A percentile compares a stretch with the other conserved stretches of the same genome.
Evolutionary conservation across 2,888 invertebrate genomes (phyloP).

Genomic region (Drosophila prolongata): DNA sequence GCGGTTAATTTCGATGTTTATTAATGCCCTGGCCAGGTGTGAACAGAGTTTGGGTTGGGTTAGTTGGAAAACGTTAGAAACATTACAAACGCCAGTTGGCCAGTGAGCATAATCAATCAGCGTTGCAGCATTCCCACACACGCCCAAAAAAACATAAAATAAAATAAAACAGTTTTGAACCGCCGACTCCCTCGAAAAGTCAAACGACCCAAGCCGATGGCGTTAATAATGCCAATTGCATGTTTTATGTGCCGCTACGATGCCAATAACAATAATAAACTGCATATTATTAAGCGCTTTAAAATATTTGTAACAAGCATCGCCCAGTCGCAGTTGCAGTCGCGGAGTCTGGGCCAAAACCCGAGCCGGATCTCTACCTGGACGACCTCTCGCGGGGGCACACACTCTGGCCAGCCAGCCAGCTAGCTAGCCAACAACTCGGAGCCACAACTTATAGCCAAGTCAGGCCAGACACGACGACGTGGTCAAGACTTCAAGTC

Average conservation of each 20-base stretch:
- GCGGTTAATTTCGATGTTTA: constrained; percentile 72
- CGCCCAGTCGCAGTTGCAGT: constrained; percentile 16
- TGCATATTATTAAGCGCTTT: constrained; percentile 76
- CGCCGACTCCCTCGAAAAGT: constrained; percentile 16
- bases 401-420: constrained; percentile 19
- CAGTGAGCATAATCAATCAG: constrained; percentile 63
- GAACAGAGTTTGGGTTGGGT: constrained; percentile 51
- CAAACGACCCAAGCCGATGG: constrained; percentile 62
- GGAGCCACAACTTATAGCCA: constrained; percentile 29
- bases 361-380: constrained; percentile 68
- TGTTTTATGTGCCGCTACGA: constrained; percentile 49
- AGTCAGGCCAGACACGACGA: constrained; percentile 67
- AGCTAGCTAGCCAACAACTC: neutral
- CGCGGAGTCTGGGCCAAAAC: constrained; percentile 37
- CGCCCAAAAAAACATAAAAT: constrained; percentile 50
- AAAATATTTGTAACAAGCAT: constrained; percentile 67
- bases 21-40: constrained; percentile 71
- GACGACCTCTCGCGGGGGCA: constrained; percentile 76
- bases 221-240: constrained; percentile 77
- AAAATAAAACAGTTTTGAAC: constrained; percentile 7
- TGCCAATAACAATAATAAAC: constrained; percentile 67
- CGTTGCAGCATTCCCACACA: constrained; percentile 72
- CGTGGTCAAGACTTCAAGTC: constrained; percentile 56
- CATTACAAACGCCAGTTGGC: constrained; percentile 13
- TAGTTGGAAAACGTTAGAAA: neutral